A percentile compares a stretch with the other conserved stretches of the same genome.
phyloP scores from a whole-genome alignment of 1,140 invertebrate genomes.

The Artemia franciscana region DNA sequence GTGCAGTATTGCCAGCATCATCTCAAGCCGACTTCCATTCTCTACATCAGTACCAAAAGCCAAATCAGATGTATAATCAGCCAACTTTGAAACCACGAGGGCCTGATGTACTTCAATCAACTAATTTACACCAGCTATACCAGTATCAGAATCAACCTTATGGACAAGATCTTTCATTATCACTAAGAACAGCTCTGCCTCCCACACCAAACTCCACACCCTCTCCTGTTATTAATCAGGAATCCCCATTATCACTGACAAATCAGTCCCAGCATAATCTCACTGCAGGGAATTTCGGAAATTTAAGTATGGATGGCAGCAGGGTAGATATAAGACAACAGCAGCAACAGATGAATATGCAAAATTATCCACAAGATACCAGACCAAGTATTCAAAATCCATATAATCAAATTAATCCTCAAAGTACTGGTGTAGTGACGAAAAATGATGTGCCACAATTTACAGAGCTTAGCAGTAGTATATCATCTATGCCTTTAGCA shows the following conservation, averaged over 20 bases:
- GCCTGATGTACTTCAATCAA: not conserved
- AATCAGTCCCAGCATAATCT: not conserved
- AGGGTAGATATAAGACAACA: not conserved
- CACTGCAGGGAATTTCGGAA: not conserved
- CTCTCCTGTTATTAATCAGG: not conserved
- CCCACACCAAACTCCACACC: not conserved
- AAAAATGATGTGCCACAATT: not conserved
- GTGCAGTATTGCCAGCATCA: not conserved
- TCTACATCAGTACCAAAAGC: not conserved
- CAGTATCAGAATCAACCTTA: not conserved
- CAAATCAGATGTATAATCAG: not conserved
- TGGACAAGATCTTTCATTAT: not conserved
- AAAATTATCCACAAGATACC: not conserved
- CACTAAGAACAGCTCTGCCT: not conserved
- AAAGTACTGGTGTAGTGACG: not conserved
- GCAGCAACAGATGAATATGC: not conserved
- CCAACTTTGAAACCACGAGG: not conserved
- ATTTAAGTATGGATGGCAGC: not conserved
- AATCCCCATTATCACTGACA: not conserved
- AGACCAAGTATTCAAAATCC: not conserved
- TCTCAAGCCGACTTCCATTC: not conserved
- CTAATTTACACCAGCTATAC: not conserved
- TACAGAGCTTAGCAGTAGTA: not conserved
- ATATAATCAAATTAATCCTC: not conserved
- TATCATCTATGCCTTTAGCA: not conserved